A percentile compares a stretch with the other conserved stretches of the same genome.
Evolutionary conservation across 1,140 invertebrate genomes (phyloP).

Genomic region (Vanessa atalanta): DNA sequence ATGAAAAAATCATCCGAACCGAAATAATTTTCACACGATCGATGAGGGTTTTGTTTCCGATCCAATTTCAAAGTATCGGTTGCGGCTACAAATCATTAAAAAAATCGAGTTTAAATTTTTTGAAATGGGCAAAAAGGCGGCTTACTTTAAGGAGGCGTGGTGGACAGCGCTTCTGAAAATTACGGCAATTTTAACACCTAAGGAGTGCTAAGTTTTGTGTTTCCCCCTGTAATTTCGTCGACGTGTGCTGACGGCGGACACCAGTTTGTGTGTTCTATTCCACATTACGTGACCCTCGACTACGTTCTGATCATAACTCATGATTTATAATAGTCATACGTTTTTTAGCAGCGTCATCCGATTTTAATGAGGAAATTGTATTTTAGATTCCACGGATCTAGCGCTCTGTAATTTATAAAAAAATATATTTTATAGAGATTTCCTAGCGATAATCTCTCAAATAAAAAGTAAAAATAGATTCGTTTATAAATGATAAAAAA

Average conservation of each 20-base stretch:
- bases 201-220: conserved; percentile 71
- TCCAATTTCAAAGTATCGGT: conserved; percentile 76
- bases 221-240: conserved; percentile 70
- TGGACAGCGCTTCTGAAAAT: conserved; percentile 66
- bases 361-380: conserved; percentile 70
- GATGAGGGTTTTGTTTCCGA: conserved; percentile 63
- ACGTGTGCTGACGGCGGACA: conserved; percentile 59
- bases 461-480: not conserved
- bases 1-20: conserved; percentile 13
- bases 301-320: conserved; percentile 61
- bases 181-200: conserved; percentile 80
- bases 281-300: conserved; percentile 48
- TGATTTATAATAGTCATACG: conserved; percentile 69
- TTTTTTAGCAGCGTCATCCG: conserved; percentile 68
- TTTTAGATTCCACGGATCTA: conserved; percentile 48
- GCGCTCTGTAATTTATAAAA: conserved; percentile 63
- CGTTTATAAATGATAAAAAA: not conserved
- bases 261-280: conserved; percentile 48
- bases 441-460: not conserved
- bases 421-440: conserved; percentile 44
- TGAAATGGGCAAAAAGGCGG: conserved; percentile 70
- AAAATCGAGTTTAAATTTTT: conserved; percentile 72
- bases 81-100: conserved; percentile 77
- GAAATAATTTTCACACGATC: conserved; percentile 75
- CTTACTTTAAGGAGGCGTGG: conserved; percentile 70